Evolutionary conservation across 2,888 invertebrate genomes (phyloP).

Genomic region (Synanthedon tipuliformis): DNA sequence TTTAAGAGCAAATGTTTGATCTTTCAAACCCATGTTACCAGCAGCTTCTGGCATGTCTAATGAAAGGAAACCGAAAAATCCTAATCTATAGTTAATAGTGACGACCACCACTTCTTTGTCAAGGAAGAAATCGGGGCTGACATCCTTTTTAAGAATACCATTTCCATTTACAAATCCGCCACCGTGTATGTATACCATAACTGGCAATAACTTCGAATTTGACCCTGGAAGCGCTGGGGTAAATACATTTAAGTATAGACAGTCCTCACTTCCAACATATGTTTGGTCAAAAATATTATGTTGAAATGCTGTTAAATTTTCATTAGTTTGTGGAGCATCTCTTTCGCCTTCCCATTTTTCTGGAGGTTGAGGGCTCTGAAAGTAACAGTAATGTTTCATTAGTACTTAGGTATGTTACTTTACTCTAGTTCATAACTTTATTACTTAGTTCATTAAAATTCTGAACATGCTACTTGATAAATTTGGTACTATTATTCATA

Average conservation of each 20-base stretch:
- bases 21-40: slow-evolving; percentile 64
- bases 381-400: slow-evolving; percentile 3
- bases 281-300: slow-evolving; percentile 17
- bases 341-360: slow-evolving; percentile 70
- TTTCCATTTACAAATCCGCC: slow-evolving; percentile 57
- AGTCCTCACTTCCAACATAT: slow-evolving; percentile 71
- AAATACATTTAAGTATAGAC: slow-evolving; percentile 77
- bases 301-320: slow-evolving; percentile 14
- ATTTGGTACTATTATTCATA: too few species aligned
- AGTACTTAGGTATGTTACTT: too few species aligned
- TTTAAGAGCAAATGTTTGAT: slow-evolving; percentile 61
- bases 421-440: too few species aligned
- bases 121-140: slow-evolving; percentile 56
- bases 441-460: too few species aligned
- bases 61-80: slow-evolving; percentile 53
- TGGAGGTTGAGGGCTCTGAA: slow-evolving; percentile 43
- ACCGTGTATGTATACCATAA: slow-evolving; percentile 61
- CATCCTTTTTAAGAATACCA: slow-evolving; percentile 43
- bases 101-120: slow-evolving; percentile 53
- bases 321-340: slow-evolving; percentile 73
- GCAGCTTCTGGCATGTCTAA: slow-evolving; percentile 48
- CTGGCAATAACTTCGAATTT: slow-evolving; percentile 25
- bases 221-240: slow-evolving; percentile 56
- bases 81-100: slow-evolving; percentile 54
- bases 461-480: too few species aligned